Conservation (phyloP, 2,888 invertebrate genomes). For the Polymixis flavicincta region DNA sequence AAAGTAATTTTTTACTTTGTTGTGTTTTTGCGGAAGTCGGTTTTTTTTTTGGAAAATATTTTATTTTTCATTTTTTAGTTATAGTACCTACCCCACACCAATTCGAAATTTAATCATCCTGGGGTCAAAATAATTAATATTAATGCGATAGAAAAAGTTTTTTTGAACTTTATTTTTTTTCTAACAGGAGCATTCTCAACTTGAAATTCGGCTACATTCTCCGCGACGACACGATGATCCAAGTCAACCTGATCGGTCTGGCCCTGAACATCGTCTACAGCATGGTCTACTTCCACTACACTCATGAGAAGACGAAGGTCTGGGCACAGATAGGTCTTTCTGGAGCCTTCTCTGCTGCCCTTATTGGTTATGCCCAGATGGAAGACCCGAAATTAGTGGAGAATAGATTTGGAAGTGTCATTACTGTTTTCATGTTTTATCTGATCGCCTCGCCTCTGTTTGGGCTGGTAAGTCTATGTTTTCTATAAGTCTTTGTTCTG, state of each 20-base stretch:
- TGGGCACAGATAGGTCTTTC: conserved; percentile 91
- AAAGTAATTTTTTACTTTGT: no score
- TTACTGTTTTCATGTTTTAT: conserved; percentile 92
- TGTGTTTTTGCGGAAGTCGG: no score
- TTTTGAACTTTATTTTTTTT: background rate
- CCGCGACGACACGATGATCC: conserved; percentile 94
- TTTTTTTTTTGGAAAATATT: no score
- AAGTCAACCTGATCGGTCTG: conserved; percentile 94
- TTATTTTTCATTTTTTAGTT: no score
- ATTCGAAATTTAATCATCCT: no score
- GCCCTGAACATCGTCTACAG: conserved; percentile 93
- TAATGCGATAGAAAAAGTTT: no score
- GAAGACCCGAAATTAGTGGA: conserved; percentile 92
- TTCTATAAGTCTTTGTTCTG: background rate
- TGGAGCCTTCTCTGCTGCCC: conserved; percentile 89
- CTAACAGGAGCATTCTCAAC: conserved; percentile 93
- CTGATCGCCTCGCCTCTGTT: conserved; percentile 93
- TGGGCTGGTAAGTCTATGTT: conserved; percentile 91
- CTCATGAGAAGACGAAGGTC: conserved; percentile 88
- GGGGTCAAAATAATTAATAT: no score
- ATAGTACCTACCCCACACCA: no score
- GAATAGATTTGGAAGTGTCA: conserved; percentile 93
- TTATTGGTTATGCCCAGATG: conserved; percentile 92
- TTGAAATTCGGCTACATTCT: conserved; percentile 94
- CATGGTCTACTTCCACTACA: conserved; percentile 92